These are phyloP conservation scores for Rhodinocichla rosea DNA, from an alignment of 2,113 vertebrate species.

Conservation along the genomic window DNA sequence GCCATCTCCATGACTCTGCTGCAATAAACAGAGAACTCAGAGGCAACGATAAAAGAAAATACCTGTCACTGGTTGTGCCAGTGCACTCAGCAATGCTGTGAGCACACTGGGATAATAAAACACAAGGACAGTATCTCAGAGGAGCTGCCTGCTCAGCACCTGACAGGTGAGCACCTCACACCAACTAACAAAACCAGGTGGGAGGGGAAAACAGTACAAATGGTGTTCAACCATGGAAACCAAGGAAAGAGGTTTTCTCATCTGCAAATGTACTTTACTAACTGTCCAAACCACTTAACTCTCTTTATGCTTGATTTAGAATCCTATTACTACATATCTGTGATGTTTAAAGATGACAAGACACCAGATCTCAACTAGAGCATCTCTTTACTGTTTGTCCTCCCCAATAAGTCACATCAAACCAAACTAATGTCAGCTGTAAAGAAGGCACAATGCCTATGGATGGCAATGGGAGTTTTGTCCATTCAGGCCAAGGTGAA, in stretches of 20 bases:
- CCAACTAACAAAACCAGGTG: background rate
- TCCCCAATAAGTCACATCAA: background rate
- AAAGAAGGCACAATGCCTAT: background rate
- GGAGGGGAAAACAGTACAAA: background rate
- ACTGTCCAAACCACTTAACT: background rate
- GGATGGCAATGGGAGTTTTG: background rate
- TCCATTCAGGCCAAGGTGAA: background rate
- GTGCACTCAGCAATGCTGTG: background rate
- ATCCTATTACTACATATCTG: background rate
- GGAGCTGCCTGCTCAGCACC: background rate
- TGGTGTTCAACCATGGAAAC: background rate
- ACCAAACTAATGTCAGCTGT: background rate
- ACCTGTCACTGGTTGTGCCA: background rate
- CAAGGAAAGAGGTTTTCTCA: background rate
- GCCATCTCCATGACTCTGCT: background rate
- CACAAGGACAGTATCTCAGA: background rate
- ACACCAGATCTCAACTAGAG: background rate
- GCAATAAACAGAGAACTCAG: fast-evolving
- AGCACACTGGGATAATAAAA: background rate
- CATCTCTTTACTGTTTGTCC: background rate
- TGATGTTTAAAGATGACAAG: background rate
- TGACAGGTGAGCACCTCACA: background rate
- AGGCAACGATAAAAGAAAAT: fast-evolving
- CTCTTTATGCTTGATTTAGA: background rate
- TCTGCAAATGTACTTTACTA: background rate